Base-by-base conservation (phyloP, 92 coral and sea anemone species). In the Epizoanthus rinbou region DNA sequence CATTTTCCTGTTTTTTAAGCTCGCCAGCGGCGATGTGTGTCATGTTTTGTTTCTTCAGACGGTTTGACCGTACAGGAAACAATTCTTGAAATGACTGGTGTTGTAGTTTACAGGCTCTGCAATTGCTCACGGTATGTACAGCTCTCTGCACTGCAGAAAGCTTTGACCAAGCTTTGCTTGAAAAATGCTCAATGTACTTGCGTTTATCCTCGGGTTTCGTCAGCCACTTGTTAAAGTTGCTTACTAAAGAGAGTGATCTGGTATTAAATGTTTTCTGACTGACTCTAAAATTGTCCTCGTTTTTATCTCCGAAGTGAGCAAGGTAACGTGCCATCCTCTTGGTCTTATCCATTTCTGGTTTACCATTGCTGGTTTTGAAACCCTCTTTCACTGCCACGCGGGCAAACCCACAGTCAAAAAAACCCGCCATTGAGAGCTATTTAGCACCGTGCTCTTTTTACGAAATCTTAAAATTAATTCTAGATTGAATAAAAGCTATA, bases 361-460 rank as follows among this genome's bases (percentile, higher is more conserved):
- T 62, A 1, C 86, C 86, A 73, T 84, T 73, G 53, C 50, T 47
- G 25, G 73, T 67, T n/a, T 84, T 62, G 45, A 84, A 76, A 31
- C 87, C 73, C 64, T 59, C 39, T 72, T 67, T 84, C 57, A 69
- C 87, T 23, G 87, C 81, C 8, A 84, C 87, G 17, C 67, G 87
- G 60, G 75, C 67, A 63, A 75, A 84, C 18, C 82, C 75, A 28
- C 87, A 84, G 74, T 84, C 50, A 17, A 84, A 74, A 84, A 84
- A 74, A 47, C 87, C 59, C 35, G 87, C 75, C 75, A 84, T 62
- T 28, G 15, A 22, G 10, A 10, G 50, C 18, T 50, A 7, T 31
- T 33, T 11, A 14, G 33, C 47, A 18, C 73, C 10, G 47, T 31
- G 73, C 6, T 28, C 9, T 43, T 43, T 7, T 0, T 35, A 28